phyloP scores from a whole-genome alignment of 2,888 invertebrate genomes.

The Hirtodrosophila cameraria region DNA sequence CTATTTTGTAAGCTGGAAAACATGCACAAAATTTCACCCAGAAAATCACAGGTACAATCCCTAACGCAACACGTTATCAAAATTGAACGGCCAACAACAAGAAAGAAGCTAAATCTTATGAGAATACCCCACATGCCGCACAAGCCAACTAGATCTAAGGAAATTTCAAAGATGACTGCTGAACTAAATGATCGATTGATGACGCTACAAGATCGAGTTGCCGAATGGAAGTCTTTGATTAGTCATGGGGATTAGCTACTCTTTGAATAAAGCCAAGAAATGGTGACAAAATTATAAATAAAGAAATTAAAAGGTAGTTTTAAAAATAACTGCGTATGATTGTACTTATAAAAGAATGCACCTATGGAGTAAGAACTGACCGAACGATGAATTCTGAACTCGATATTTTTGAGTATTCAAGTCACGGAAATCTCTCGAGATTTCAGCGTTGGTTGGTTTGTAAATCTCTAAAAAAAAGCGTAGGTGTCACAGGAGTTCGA shows the following conservation, averaged over 20 bases:
- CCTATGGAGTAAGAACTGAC: too few species aligned
- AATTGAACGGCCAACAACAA: constrained; percentile 28
- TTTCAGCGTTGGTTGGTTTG: too few species aligned
- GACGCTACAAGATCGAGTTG: constrained; percentile 23
- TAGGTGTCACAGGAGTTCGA: too few species aligned
- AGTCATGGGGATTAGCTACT: not conserved
- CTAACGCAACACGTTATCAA: constrained; percentile 20
- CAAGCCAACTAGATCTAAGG: constrained; percentile 41
- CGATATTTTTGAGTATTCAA: too few species aligned
- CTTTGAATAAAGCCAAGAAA: not conserved
- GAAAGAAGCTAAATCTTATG: constrained; percentile 5
- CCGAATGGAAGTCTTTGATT: constrained; percentile 40
- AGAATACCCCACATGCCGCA: constrained; percentile 14
- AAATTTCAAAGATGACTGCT: constrained; percentile 28
- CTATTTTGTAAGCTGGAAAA: not conserved
- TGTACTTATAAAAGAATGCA: too few species aligned
- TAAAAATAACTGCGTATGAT: too few species aligned
- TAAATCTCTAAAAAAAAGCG: too few species aligned
- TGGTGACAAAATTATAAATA: constrained; percentile 2
- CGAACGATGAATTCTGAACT: too few species aligned
- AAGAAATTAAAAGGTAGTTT: not conserved
- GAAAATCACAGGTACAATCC: constrained; percentile 16
- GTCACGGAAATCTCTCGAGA: too few species aligned
- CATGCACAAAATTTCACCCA: constrained; percentile 46
- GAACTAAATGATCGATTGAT: constrained; percentile 34